These are phyloP conservation scores for Pseudococcus jackbeardsleyi DNA, from an alignment of 2,888 invertebrate genomes.

Conservation along the genomic window DNA sequence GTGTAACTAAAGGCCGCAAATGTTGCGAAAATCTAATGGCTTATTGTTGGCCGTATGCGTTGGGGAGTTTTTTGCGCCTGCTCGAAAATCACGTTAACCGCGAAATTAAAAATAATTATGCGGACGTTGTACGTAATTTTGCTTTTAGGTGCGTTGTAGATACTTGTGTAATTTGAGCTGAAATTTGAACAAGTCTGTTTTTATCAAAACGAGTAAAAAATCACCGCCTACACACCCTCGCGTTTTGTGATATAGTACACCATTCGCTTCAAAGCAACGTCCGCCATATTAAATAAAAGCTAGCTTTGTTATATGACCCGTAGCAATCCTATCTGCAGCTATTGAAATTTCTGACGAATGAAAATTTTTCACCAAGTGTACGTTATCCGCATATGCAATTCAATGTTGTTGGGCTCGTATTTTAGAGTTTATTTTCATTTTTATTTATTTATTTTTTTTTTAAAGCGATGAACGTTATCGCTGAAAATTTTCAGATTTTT, in stretches of 20 bases:
- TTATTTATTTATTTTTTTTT: too few species aligned
- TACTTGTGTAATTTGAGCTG: slow-evolving; percentile 8
- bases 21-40: neutral
- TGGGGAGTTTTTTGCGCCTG: neutral
- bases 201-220: slow-evolving; percentile 16
- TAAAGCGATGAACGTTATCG: too few species aligned
- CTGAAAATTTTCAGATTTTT: too few species aligned
- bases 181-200: neutral
- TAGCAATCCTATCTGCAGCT: slow-evolving; percentile 14
- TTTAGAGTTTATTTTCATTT: neutral
- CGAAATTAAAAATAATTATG: neutral
- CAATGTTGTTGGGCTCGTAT: neutral
- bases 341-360: neutral
- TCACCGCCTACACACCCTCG: neutral
- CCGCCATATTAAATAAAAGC: slow-evolving; percentile 31
- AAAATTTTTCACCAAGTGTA: neutral
- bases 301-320: slow-evolving; percentile 21
- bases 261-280: slow-evolving; percentile 5
- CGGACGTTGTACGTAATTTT: neutral
- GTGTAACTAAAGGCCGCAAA: neutral
- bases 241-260: slow-evolving; percentile 14
- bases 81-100: slow-evolving; percentile 16
- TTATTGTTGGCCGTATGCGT: neutral
- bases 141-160: neutral
- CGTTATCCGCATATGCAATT: neutral